A percentile compares a stretch with the other conserved stretches of the same genome.
phyloP scores from a whole-genome alignment of 2,888 invertebrate genomes.

The Hyalella azteca region DNA sequence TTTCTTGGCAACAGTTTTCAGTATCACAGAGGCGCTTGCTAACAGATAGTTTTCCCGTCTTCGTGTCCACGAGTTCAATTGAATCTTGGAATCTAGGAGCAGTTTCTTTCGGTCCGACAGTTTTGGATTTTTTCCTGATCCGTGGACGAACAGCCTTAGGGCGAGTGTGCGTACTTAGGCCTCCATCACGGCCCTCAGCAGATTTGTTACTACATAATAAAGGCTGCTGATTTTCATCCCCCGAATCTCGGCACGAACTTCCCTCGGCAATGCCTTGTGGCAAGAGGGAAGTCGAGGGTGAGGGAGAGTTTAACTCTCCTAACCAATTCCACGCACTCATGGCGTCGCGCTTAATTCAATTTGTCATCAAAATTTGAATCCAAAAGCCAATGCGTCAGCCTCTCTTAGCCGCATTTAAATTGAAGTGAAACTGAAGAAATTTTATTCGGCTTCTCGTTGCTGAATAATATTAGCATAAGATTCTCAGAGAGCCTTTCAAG shows the following conservation, averaged over 20 bases:
- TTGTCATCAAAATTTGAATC: too few species aligned
- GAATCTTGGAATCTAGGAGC: not conserved
- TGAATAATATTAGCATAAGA: too few species aligned
- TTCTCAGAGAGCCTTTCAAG: too few species aligned
- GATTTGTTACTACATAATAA: not conserved
- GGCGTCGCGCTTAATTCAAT: too few species aligned
- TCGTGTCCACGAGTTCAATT: conserved; percentile 4
- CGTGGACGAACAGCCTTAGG: not conserved
- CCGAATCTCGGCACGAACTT: conserved; percentile 16
- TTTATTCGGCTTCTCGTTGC: too few species aligned
- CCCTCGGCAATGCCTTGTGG: not conserved
- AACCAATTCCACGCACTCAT: conserved; percentile 3
- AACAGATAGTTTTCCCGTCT: too few species aligned
- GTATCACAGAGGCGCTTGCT: too few species aligned
- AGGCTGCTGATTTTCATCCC: conserved; percentile 13
- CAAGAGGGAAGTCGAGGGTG: not conserved
- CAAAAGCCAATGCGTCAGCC: too few species aligned
- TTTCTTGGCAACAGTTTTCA: too few species aligned
- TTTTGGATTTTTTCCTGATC: not conserved
- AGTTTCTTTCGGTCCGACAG: not conserved
- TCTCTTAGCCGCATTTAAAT: too few species aligned
- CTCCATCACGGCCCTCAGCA: not conserved
- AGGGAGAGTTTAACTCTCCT: not conserved
- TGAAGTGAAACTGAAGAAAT: too few species aligned
- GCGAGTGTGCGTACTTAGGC: not conserved